These are phyloP conservation scores for Petrocephalus sullivani DNA, from an alignment of 2,797 vertebrate species.

Conservation along the genomic window DNA sequence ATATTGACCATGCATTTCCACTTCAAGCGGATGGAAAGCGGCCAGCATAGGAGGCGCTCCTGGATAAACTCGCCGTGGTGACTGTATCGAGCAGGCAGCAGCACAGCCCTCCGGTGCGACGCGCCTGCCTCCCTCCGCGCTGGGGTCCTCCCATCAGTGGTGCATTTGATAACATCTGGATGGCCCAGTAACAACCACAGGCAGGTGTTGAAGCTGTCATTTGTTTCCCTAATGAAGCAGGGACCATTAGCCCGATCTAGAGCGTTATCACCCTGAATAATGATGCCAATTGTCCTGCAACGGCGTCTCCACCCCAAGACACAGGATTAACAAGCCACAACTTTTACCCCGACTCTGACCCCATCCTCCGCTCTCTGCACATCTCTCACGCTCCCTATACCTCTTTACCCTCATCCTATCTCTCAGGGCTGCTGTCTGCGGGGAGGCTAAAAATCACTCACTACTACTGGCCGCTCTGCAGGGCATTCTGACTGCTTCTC, in stretches of 20 bases:
- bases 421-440: neutral
- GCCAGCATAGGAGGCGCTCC: neutral
- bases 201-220: conserved; percentile 56
- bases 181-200: conserved; percentile 54
- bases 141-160: conserved; percentile 47
- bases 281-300: conserved; percentile 43
- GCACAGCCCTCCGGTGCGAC: neutral
- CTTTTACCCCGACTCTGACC: conserved; percentile 12
- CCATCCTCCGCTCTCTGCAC: neutral
- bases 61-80: neutral
- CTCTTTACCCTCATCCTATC: neutral
- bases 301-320: conserved; percentile 11
- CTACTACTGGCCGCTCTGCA: neutral
- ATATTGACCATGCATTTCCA: conserved; percentile 4
- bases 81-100: conserved; percentile 2
- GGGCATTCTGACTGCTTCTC: neutral
- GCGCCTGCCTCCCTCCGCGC: neutral
- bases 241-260: conserved; percentile 57
- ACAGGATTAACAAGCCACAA: conserved; percentile 25
- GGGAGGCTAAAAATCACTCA: neutral
- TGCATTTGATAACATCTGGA: conserved; percentile 59
- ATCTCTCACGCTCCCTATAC: neutral
- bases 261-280: conserved; percentile 59
- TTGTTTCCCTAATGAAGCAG: conserved; percentile 68
- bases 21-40: neutral